A percentile compares a stretch with the other conserved stretches of the same genome.
Evolutionary conservation across 2,888 invertebrate genomes (phyloP).

Genomic region (Sericinus montela): DNA sequence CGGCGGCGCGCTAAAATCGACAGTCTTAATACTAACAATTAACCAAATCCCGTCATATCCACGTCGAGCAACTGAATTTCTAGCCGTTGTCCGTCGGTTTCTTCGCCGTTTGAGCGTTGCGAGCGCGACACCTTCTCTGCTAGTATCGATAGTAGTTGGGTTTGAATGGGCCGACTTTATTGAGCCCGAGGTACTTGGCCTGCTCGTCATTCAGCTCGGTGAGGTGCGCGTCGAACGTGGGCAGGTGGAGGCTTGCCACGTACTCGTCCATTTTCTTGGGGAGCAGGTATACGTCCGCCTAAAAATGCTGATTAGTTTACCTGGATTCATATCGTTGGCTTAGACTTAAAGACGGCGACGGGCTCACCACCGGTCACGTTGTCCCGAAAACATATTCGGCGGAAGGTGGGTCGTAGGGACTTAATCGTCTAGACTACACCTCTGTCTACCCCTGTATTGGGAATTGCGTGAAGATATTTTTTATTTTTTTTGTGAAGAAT

Average conservation of each 20-base stretch:
- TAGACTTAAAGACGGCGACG: no score
- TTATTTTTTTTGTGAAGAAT: no score
- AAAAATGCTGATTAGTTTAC: neutral
- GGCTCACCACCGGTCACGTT: no score
- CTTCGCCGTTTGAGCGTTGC: neutral
- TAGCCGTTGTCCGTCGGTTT: neutral
- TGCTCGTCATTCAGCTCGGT: constrained; percentile 98
- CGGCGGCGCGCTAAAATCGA: neutral
- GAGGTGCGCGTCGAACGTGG: constrained; percentile 98
- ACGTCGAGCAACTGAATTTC: constrained; percentile 3
- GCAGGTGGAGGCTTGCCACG: constrained; percentile 97
- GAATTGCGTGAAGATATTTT: no score
- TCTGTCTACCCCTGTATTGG: no score
- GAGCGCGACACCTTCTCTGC: constrained; percentile 25
- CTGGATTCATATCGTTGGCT: no score
- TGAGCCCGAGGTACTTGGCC: constrained; percentile 97
- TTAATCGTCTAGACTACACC: no score
- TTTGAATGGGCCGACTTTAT: constrained; percentile 99
- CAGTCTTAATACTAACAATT: neutral
- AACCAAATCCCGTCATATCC: constrained; percentile 1
- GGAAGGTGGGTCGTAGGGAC: no score
- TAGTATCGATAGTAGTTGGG: constrained; percentile 97
- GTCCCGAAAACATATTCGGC: no score
- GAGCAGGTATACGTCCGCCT: constrained; percentile 96
- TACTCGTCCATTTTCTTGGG: constrained; percentile 99